Evolutionary conservation across 2,888 invertebrate species (phyloP).

Genomic region (Polydrusus pterygomalis): DNA sequence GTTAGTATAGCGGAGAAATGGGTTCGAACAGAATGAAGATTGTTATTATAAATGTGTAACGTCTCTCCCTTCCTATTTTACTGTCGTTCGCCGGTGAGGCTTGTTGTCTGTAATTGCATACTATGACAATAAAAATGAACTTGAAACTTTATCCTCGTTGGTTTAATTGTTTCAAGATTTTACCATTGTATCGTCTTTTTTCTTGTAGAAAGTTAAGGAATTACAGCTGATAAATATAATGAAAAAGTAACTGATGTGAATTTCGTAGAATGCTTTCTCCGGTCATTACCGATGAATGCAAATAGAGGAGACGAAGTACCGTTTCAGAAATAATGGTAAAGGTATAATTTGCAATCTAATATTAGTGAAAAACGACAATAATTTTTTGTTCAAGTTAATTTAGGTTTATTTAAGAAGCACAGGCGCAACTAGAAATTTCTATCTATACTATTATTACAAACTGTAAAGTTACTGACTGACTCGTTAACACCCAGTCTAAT

Average conservation of each 20-base stretch:
- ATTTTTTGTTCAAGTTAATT: no score
- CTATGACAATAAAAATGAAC: constrained; percentile 38
- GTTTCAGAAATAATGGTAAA: background rate
- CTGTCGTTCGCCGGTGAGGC: constrained; percentile 34
- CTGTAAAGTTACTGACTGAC: no score
- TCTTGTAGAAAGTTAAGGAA: constrained; percentile 41
- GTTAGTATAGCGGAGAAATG: constrained; percentile 51
- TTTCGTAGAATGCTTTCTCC: constrained; percentile 38
- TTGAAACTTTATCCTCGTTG: constrained; percentile 33
- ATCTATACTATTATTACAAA: no score
- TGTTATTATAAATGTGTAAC: constrained; percentile 53
- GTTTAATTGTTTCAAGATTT: constrained; percentile 29
- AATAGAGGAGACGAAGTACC: background rate
- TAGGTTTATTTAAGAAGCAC: no score
- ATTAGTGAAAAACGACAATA: no score
- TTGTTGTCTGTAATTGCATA: constrained; percentile 35
- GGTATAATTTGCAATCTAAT: background rate
- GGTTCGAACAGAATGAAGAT: constrained; percentile 44
- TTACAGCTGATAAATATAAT: constrained; percentile 12
- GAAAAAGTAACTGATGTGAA: constrained; percentile 11
- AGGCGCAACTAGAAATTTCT: no score
- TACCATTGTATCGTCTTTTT: constrained; percentile 28
- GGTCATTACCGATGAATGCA: background rate
- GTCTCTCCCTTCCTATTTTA: constrained; percentile 37
- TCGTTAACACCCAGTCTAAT: no score